Evolutionary conservation across 2,113 vertebrate species (phyloP), one percentile per base, ranked within the genome.

Genomic region (Sceloporus tristichus): DNA sequence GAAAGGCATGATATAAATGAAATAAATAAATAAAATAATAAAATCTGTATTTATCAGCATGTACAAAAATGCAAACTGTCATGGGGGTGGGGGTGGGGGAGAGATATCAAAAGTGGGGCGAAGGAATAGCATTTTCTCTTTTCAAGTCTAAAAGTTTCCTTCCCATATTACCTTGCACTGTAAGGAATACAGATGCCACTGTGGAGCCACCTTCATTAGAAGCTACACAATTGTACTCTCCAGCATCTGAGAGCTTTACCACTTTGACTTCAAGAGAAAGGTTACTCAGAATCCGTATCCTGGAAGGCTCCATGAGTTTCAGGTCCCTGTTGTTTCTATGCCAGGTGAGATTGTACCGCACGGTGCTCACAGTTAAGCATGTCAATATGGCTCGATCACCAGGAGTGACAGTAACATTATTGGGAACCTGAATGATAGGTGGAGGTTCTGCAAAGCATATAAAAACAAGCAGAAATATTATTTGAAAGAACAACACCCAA

Each of bases 281-380:
- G 94, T 99, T 97, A 78, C 93, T 85, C 90, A 98, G 91, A 77
- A 97, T 0, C 0, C n/a, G n/a, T 92, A 96, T 89, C 18, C 95
- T 91, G 3, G 86, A n/a, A 5, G 96, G 96, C 68, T 98, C 97
- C 79, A 92, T 74, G 16, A 94, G 79, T 2, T 94, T 95, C 59
- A 95, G 90, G 0, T 99, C 98, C 0, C 91, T 92, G 29, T n/a
- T 95, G 0, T 95, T 96, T 59, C 96, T 97, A 87, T 97, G n/a
- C 99, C 99, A 99, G 48, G 98, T 98, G 40, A 99, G 97, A 93
- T 99, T 99, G 95, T 98, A 98, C 82, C 0, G 96, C 68, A 98
- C 98, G 0, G 97, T 96, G 90, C 99, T 99, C 82, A 94, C 66
- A n/a, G 97, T 96, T 0, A 97, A 90, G 93, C 99, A 99, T n/a